These are phyloP conservation scores for Rhagologus leucostigma DNA, from an alignment of 2,113 vertebrate genomes.

Conservation along the genomic window DNA sequence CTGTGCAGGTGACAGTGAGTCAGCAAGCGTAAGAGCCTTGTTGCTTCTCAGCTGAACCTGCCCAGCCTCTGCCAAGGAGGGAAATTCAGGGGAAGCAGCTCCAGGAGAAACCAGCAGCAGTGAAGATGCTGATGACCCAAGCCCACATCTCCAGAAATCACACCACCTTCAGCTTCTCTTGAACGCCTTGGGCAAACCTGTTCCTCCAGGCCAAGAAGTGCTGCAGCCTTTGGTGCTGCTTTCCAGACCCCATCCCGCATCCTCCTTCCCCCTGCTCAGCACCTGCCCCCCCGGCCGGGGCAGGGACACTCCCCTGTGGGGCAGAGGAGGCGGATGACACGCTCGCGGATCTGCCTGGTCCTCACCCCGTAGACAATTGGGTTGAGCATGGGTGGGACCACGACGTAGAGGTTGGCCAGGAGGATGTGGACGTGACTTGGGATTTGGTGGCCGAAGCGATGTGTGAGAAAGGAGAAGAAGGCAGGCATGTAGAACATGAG, in stretches of 20 bases:
- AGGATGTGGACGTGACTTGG: constrained; percentile 29
- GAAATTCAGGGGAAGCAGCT: background rate
- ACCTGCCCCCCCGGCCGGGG: rapidly evolving
- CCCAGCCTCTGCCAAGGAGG: background rate
- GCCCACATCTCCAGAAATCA: rapidly evolving
- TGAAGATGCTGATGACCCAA: background rate
- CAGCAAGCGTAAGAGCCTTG: background rate
- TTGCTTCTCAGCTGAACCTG: background rate
- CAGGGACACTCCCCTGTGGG: rapidly evolving
- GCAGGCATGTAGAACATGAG: constrained; percentile 58
- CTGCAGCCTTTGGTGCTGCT: background rate
- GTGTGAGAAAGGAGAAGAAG: constrained; percentile 67
- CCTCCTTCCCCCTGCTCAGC: background rate
- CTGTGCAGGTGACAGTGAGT: background rate
- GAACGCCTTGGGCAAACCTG: background rate
- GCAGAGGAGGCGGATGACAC: background rate
- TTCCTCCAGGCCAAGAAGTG: rapidly evolving
- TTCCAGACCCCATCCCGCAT: rapidly evolving
- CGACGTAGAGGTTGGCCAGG: constrained; percentile 54
- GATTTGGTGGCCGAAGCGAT: constrained; percentile 44
- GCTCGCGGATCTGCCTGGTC: constrained; percentile 57
- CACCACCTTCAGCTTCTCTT: background rate
- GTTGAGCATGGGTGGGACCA: constrained; percentile 63
- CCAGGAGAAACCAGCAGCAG: background rate
- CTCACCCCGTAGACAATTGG: constrained; percentile 66